Percentiles rank a stretch among this genome's conserved stretches.
phyloP scores from a whole-genome alignment of 2,113 vertebrate species.

The Tretioscincus oriximinensis region DNA sequence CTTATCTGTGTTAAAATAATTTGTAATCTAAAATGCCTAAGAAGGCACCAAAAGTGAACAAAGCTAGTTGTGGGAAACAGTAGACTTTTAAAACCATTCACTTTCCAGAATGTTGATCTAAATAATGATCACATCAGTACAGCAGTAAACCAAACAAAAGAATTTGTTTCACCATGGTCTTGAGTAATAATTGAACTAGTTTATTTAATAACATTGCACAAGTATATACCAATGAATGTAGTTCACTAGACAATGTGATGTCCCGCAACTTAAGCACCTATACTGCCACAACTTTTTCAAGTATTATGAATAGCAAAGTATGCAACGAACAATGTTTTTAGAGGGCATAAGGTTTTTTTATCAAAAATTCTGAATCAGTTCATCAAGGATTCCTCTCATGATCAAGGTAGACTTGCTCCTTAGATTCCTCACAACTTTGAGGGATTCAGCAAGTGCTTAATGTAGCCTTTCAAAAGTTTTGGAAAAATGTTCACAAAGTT shows the following conservation, averaged over 20 bases:
- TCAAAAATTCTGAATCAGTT: background rate
- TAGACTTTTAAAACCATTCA: background rate
- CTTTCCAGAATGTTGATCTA: background rate
- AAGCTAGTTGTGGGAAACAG: background rate
- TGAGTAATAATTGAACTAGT: background rate
- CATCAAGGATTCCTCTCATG: background rate
- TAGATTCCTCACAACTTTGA: background rate
- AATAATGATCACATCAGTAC: background rate
- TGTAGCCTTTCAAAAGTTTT: background rate
- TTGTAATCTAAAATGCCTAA: background rate
- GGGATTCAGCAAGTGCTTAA: background rate
- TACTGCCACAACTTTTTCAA: background rate
- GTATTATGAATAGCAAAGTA: background rate
- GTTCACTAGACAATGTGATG: background rate
- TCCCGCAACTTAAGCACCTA: background rate
- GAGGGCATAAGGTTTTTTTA: background rate
- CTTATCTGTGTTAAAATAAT: background rate
- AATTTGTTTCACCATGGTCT: background rate
- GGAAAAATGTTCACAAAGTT: slow-evolving; percentile 4
- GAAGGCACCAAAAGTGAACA: background rate
- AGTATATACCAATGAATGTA: background rate
- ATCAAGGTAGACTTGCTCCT: background rate
- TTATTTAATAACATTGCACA: slow-evolving; percentile 11
- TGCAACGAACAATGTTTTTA: background rate
- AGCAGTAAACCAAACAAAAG: background rate